Evolutionary conservation across 37 sponge, comb jelly and placozoan species (phyloP).

Genomic region (Hexactinellida sp.): DNA sequence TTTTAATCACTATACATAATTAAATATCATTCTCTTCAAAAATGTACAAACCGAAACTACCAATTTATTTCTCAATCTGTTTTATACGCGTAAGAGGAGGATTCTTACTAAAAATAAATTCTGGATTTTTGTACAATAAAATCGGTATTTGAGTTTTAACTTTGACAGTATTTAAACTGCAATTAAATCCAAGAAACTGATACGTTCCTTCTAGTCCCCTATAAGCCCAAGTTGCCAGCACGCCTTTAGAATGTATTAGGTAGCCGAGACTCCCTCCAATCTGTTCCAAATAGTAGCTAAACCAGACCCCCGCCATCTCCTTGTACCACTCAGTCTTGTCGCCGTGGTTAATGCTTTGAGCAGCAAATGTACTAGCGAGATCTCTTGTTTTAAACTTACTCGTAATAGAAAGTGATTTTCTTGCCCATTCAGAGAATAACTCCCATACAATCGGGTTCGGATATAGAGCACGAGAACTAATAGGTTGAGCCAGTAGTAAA

Average conservation of each 20-base stretch:
- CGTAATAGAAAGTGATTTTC: neutral
- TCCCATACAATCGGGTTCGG: neutral
- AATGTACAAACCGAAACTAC: no score
- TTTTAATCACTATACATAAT: no score
- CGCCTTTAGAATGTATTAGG: neutral
- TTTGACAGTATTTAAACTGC: neutral
- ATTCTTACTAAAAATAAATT: neutral
- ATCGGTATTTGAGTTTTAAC: neutral
- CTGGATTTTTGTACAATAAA: neutral
- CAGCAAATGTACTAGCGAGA: conserved; percentile 5
- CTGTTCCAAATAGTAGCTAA: neutral
- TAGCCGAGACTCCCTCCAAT: neutral
- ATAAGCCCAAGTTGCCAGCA: neutral
- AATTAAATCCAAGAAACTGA: neutral
- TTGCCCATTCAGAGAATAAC: neutral
- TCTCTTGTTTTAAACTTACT: neutral
- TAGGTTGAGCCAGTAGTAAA: neutral
- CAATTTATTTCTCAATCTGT: neutral
- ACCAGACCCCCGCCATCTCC: neutral
- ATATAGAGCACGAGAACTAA: neutral
- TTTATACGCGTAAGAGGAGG: neutral
- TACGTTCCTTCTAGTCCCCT: neutral
- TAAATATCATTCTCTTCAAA: no score
- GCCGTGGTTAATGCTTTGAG: neutral
- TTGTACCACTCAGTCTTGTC: conserved; percentile 7